Percentiles rank a stretch among this genome's conserved stretches.
Conservation (phyloP, 1,140 invertebrate genomes). For the Tigriopus japonicus region DNA sequence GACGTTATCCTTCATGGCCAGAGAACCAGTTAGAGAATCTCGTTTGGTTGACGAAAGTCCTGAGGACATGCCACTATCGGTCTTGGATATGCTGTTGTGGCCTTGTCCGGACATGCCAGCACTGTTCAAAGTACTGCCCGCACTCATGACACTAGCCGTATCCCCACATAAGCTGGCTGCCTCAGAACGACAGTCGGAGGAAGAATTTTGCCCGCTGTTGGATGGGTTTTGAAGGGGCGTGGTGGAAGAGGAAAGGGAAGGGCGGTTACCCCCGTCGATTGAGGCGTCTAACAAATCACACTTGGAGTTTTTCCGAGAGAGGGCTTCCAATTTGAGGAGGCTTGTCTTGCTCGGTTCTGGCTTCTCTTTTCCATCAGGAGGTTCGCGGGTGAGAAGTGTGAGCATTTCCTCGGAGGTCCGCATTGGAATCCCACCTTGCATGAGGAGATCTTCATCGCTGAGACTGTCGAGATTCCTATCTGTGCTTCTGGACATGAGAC, state of each 20-base stretch:
- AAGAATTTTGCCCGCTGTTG: not conserved
- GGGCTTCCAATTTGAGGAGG: not conserved
- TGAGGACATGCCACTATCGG: no score
- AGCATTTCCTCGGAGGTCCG: slow-evolving; percentile 3
- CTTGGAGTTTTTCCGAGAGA: slow-evolving; percentile 10
- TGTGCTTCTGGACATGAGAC: not conserved
- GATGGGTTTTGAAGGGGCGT: not conserved
- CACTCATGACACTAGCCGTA: not conserved
- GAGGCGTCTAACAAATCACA: not conserved
- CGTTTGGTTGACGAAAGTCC: no score
- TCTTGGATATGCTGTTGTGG: no score
- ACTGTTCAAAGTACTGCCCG: not conserved
- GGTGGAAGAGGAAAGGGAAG: no score
- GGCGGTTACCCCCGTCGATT: not conserved
- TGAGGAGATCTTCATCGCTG: slow-evolving; percentile 2
- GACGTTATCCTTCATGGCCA: no score
- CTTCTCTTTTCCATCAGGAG: slow-evolving; percentile 14
- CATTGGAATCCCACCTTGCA: not conserved
- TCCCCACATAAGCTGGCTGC: not conserved
- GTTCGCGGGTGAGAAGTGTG: slow-evolving; percentile 10
- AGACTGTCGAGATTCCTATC: slow-evolving; percentile 8
- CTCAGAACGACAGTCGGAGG: not conserved
- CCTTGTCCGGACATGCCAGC: no score
- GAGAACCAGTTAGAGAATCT: no score
- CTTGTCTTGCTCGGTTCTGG: slow-evolving; percentile 4